Evolutionary conservation across 2,888 invertebrate genomes (phyloP).

Genomic region (Sarcophaga rosellei): DNA sequence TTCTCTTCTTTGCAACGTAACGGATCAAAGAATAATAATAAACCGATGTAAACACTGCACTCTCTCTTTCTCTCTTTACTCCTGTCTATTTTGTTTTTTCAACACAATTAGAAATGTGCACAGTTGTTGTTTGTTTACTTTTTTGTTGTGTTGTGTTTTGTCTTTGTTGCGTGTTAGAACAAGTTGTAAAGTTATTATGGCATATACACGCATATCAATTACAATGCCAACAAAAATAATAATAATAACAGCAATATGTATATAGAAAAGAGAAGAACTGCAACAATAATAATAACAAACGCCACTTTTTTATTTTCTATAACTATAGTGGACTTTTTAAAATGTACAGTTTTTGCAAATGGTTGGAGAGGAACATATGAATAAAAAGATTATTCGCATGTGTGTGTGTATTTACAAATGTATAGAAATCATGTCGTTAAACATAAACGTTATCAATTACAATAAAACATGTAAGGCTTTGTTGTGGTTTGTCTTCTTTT

Average conservation of each 20-base stretch:
- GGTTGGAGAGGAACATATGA: slow-evolving; percentile 41
- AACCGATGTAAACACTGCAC: no score
- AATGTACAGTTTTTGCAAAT: slow-evolving; percentile 67
- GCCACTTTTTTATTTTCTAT: slow-evolving; percentile 40
- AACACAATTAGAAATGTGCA: slow-evolving; percentile 39
- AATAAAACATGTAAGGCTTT: slow-evolving; percentile 64
- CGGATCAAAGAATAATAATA: no score
- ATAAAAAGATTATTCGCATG: slow-evolving; percentile 45
- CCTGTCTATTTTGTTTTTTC: not conserved
- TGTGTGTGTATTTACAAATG: slow-evolving; percentile 9
- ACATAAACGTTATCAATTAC: slow-evolving; percentile 67
- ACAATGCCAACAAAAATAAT: slow-evolving; percentile 62
- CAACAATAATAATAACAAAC: slow-evolving; percentile 58
- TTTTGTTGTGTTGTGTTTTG: not conserved
- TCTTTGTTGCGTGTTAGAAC: slow-evolving; percentile 63
- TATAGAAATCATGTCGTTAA: slow-evolving; percentile 56
- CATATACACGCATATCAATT: slow-evolving; percentile 67
- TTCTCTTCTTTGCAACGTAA: no score
- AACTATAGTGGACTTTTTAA: slow-evolving; percentile 52
- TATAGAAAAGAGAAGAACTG: slow-evolving; percentile 38
- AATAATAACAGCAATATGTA: slow-evolving; percentile 16
- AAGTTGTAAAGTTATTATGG: slow-evolving; percentile 64
- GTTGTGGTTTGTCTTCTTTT: slow-evolving; percentile 56
- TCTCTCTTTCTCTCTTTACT: not conserved
- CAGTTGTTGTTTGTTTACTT: slow-evolving; percentile 22